These are phyloP conservation scores for Pseudopleuronectes americanus DNA, from an alignment of 2,797 vertebrate species.

Conservation along the genomic window DNA sequence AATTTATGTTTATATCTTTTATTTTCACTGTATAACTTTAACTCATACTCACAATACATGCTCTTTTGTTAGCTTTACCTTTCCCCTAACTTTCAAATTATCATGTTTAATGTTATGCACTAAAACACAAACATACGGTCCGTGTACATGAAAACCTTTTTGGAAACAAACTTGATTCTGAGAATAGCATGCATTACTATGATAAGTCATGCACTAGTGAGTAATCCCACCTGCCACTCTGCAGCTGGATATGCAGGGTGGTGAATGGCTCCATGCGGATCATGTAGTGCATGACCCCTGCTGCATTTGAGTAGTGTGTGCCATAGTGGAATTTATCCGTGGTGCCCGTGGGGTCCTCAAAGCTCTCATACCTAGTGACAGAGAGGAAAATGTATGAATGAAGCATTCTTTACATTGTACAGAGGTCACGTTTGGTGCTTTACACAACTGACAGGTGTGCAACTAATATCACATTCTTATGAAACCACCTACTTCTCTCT, in stretches of 20 bases:
- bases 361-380: constrained; percentile 91
- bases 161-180: not conserved
- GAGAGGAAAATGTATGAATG: not conserved
- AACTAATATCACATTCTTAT: not conserved
- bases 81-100: no score
- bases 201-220: accelerated
- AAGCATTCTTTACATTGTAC: not conserved
- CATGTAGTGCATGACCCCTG: constrained; percentile 99
- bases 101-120: no score
- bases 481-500: constrained; percentile 90
- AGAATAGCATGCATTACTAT: not conserved
- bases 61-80: no score
- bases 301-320: constrained; percentile 98
- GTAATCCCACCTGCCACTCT: constrained; percentile 90
- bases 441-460: not conserved
- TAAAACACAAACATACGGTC: no score
- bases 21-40: no score
- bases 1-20: no score
- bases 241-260: constrained; percentile 95
- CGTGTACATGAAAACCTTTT: no score
- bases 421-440: not conserved
- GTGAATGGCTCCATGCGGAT: constrained; percentile 98
- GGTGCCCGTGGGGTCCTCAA: constrained; percentile 94
- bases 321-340: constrained; percentile 98
- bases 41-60: no score